These are phyloP conservation scores for Cerastis leucographa DNA, from an alignment of 2,888 invertebrate genomes.

Conservation along the genomic window DNA sequence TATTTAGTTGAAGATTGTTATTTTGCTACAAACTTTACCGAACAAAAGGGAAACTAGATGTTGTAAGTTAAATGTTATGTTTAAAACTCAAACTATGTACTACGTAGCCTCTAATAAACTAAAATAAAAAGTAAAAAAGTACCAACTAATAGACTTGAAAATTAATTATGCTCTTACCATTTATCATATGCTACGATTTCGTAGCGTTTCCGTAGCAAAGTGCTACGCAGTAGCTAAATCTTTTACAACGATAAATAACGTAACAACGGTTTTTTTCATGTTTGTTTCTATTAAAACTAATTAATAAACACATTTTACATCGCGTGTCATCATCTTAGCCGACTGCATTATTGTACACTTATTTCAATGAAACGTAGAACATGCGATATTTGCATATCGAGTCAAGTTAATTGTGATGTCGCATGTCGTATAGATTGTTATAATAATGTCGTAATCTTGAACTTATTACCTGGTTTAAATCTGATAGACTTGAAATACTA, in stretches of 20 bases:
- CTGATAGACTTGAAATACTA: background rate
- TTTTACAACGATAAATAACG: background rate
- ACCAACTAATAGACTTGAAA: background rate
- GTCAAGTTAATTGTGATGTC: constrained; percentile 3
- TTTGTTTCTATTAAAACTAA: background rate
- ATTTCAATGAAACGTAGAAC: constrained; percentile 30
- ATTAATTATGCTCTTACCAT: too few species aligned
- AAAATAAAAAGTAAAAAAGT: too few species aligned
- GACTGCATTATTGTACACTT: constrained; percentile 22
- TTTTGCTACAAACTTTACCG: background rate
- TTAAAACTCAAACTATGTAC: background rate
- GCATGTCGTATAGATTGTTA: constrained; percentile 6
- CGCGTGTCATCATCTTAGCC: constrained; percentile 32
- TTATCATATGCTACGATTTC: background rate
- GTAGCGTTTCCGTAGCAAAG: constrained; percentile 33
- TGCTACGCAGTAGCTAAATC: constrained; percentile 17
- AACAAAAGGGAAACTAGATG: background rate
- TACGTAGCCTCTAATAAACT: background rate
- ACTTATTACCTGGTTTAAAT: background rate
- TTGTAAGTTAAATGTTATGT: background rate
- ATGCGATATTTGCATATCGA: constrained; percentile 50
- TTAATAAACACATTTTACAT: constrained; percentile 7
- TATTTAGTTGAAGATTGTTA: background rate
- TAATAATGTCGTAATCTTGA: background rate
- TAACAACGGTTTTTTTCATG: background rate